phyloP scores from a whole-genome alignment of 2,797 vertebrate genomes.

The Falco rusticolus region DNA sequence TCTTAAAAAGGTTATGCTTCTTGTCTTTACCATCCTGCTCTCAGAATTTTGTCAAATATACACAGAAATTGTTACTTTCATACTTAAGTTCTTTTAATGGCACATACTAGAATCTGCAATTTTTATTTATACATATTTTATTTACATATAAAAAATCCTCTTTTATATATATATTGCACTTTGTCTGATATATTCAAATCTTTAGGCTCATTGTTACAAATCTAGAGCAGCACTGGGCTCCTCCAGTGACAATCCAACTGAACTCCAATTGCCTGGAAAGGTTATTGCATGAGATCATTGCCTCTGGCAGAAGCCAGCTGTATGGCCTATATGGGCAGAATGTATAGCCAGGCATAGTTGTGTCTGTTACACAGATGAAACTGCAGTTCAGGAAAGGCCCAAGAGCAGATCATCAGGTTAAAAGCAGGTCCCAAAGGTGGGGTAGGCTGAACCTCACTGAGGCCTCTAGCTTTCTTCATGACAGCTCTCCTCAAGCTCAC shows the following conservation, averaged over 20 bases:
- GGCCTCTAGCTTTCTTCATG: neutral
- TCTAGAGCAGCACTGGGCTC: neutral
- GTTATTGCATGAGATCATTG: neutral
- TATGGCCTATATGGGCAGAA: neutral
- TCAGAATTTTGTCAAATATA: neutral
- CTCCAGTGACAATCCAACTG: neutral
- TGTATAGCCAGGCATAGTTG: neutral
- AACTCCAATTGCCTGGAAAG: neutral
- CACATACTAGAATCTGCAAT: neutral
- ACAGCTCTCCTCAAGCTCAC: neutral
- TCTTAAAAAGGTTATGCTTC: neutral
- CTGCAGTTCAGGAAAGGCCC: neutral
- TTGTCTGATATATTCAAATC: neutral
- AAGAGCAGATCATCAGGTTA: neutral
- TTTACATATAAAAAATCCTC: neutral
- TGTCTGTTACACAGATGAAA: neutral
- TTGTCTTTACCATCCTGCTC: neutral
- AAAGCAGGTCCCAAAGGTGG: neutral
- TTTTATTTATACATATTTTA: no score
- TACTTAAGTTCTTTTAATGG: neutral
- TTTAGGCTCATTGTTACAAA: neutral
- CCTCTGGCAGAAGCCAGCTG: neutral
- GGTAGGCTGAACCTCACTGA: neutral
- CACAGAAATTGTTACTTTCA: neutral
- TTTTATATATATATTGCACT: neutral